Conservation (phyloP, 2,888 invertebrate species). For the Drosophila glabriapex region DNA sequence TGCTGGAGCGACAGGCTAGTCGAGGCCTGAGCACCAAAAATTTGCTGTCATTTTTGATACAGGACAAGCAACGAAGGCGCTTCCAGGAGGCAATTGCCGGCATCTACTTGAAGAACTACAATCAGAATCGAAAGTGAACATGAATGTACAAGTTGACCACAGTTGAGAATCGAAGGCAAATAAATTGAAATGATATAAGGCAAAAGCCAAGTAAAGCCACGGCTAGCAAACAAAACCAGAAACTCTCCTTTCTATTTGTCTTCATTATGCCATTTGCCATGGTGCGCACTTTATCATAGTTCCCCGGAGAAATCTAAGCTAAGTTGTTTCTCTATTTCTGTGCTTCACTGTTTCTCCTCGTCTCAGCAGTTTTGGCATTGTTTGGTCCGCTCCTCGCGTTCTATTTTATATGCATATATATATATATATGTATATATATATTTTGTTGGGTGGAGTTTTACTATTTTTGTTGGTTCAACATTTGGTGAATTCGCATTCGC, state of each 20-base stretch:
- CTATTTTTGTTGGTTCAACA: constrained; percentile 38
- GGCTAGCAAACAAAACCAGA: constrained; percentile 28
- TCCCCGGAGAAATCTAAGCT: constrained; percentile 73
- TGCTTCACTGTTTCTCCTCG: constrained; percentile 25
- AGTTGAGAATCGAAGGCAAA: constrained; percentile 51
- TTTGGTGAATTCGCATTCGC: constrained; percentile 30
- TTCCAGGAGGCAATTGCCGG: constrained; percentile 69
- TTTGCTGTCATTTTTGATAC: constrained; percentile 50
- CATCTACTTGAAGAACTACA: constrained; percentile 70
- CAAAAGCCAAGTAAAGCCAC: constrained; percentile 45
- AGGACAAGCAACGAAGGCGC: constrained; percentile 62
- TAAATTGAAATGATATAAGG: constrained; percentile 70
- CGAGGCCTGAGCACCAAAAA: constrained; percentile 55
- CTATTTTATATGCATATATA: constrained; percentile 14
- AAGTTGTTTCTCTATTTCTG: constrained; percentile 44
- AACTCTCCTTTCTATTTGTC: constrained; percentile 57
- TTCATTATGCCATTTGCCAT: constrained; percentile 63
- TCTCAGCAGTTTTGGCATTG: constrained; percentile 59
- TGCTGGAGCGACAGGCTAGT: constrained; percentile 60
- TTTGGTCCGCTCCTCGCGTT: constrained; percentile 31
- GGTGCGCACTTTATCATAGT: constrained; percentile 66
- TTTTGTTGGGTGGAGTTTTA: constrained; percentile 4
- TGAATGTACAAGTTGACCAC: constrained; percentile 12
- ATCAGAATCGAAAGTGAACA: constrained; percentile 63
- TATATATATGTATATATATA: background rate